Evolutionary conservation across 1,140 invertebrate species (phyloP).

Genomic region (Nymphalis io): DNA sequence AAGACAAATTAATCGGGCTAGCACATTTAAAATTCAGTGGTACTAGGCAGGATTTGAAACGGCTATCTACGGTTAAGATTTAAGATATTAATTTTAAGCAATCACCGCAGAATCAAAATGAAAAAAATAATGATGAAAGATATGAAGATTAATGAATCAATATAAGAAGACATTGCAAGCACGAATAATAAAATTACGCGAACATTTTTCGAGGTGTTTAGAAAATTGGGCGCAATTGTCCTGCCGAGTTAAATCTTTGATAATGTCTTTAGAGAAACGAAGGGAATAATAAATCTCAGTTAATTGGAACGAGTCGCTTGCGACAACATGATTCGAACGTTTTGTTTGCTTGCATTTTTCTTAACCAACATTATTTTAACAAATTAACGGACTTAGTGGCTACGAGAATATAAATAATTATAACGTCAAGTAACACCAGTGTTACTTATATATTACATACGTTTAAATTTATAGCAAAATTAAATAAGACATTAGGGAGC

Average conservation of each 20-base stretch:
- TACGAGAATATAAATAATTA: conserved; percentile 48
- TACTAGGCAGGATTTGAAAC: too few species aligned
- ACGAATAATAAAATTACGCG: conserved; percentile 71
- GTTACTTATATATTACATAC: too few species aligned
- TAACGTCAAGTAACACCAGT: background rate
- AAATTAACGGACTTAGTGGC: conserved; percentile 60
- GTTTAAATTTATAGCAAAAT: background rate
- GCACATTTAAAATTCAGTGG: too few species aligned
- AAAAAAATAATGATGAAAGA: too few species aligned
- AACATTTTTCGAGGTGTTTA: conserved; percentile 71
- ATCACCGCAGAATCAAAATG: too few species aligned
- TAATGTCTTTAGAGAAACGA: conserved; percentile 68
- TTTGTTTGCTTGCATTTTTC: conserved; percentile 61
- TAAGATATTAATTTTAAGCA: too few species aligned
- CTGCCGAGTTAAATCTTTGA: conserved; percentile 70
- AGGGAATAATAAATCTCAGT: conserved; percentile 72
- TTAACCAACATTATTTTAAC: conserved; percentile 49
- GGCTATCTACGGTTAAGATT: too few species aligned
- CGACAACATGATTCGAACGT: conserved; percentile 67
- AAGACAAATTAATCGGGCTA: too few species aligned
- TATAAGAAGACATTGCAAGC: too few species aligned
- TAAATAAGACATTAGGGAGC: conserved; percentile 1
- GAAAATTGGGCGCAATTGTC: conserved; percentile 74
- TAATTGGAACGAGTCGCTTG: conserved; percentile 69
- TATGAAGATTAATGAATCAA: too few species aligned